These are phyloP conservation scores for Myrmophylax atrothorax DNA, from an alignment of 2,113 vertebrate species.

Conservation along the genomic window DNA sequence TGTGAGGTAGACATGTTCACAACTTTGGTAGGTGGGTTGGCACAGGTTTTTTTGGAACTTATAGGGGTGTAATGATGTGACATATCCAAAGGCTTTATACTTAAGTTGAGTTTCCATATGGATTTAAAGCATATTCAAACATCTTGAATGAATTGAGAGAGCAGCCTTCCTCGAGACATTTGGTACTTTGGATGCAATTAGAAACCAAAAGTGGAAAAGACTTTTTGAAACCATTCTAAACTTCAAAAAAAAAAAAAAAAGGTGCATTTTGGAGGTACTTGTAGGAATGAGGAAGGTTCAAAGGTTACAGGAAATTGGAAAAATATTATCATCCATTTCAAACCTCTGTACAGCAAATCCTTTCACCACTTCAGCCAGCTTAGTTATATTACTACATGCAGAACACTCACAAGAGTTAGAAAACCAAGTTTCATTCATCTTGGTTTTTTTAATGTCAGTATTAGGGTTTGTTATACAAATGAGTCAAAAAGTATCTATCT, in stretches of 20 bases:
- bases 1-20: neutral
- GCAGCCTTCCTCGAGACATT: neutral
- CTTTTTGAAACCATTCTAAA: neutral
- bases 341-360: neutral
- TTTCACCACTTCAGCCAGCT: neutral
- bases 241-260: neutral
- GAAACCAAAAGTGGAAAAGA: constrained; percentile 1
- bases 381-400: neutral
- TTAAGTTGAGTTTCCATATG: neutral
- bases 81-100: neutral
- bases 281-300: neutral
- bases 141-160: constrained; percentile 7
- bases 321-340: neutral
- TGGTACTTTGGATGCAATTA: neutral
- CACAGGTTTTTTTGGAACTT: neutral
- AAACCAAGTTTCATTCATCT: neutral
- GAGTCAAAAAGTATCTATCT: neutral
- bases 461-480: neutral
- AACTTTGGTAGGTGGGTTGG: neutral
- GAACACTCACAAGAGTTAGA: neutral
- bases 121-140: neutral
- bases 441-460: neutral
- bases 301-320: neutral
- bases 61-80: neutral
- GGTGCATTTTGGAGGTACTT: neutral